phyloP scores from a whole-genome alignment of 2,797 vertebrate species.

The Parambassis ranga region DNA sequence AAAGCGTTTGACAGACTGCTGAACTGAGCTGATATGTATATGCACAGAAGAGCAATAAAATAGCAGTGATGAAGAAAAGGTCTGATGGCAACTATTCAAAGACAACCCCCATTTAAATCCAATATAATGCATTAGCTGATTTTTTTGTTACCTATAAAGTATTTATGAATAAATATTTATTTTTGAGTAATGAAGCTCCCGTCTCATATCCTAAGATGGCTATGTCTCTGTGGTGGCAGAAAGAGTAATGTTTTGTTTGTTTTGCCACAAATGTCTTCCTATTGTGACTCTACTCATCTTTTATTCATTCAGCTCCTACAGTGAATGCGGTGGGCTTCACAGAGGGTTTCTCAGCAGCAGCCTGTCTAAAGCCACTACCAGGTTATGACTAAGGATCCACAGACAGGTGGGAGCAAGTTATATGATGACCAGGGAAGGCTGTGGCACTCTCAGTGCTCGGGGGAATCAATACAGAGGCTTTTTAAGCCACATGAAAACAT shows the following conservation, averaged over 20 bases:
- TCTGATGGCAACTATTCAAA: background rate
- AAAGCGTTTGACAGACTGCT: constrained; percentile 11
- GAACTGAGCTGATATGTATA: constrained; percentile 4
- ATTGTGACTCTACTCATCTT: constrained; percentile 52
- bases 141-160: constrained; percentile 16
- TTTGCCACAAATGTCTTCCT: constrained; percentile 55
- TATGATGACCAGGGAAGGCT: constrained; percentile 1
- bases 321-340: constrained; percentile 6
- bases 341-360: constrained; percentile 3
- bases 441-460: too few species aligned
- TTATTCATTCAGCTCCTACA: constrained; percentile 61
- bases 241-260: constrained; percentile 61
- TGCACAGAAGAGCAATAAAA: background rate
- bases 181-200: constrained; percentile 9
- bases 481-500: too few species aligned
- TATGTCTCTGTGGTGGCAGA: constrained; percentile 3
- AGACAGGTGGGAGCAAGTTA: background rate
- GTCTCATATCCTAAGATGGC: constrained; percentile 21
- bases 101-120: background rate
- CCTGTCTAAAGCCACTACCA: background rate
- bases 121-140: constrained; percentile 9
- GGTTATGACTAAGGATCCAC: constrained; percentile 2
- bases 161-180: constrained; percentile 17
- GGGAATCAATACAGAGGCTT: too few species aligned
- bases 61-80: constrained; percentile 4